These are phyloP conservation scores for Grus americana DNA, from an alignment of 2,113 vertebrate species.

Conservation along the genomic window DNA sequence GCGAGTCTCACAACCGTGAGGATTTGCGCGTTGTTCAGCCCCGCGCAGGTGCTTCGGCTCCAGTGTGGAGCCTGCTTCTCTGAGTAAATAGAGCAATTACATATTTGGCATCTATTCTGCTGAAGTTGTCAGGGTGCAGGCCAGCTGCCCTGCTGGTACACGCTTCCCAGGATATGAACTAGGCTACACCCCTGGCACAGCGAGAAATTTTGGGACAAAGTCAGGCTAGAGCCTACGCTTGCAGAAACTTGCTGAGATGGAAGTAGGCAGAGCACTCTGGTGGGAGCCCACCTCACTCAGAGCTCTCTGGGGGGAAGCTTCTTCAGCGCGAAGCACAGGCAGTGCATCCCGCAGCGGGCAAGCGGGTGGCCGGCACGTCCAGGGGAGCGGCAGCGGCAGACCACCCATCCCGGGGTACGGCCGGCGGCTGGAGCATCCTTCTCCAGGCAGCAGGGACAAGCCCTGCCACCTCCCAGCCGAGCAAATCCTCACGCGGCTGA, in stretches of 20 bases:
- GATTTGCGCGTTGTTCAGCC: neutral
- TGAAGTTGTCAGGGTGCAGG: neutral
- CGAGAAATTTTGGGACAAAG: neutral
- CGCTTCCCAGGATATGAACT: neutral
- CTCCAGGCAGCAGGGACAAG: accelerated
- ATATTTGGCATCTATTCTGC: neutral
- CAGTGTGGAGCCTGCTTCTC: neutral
- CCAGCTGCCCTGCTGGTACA: conserved; percentile 41
- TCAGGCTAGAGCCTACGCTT: neutral
- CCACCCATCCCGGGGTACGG: neutral
- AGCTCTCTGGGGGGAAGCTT: neutral
- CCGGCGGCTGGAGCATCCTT: neutral
- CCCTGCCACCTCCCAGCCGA: accelerated
- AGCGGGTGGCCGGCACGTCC: accelerated
- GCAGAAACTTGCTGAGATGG: neutral
- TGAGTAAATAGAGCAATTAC: neutral
- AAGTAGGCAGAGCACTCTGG: neutral
- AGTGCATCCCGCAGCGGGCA: neutral
- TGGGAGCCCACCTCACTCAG: neutral
- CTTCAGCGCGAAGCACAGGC: accelerated
- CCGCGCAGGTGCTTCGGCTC: neutral
- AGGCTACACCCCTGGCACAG: neutral
- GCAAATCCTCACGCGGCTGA: neutral
- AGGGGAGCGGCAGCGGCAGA: accelerated
- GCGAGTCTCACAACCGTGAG: accelerated